A percentile compares a stretch with the other conserved stretches of the same genome.
phyloP scores from a whole-genome alignment of 2,888 invertebrate genomes.

The Hemaris fuciformis region DNA sequence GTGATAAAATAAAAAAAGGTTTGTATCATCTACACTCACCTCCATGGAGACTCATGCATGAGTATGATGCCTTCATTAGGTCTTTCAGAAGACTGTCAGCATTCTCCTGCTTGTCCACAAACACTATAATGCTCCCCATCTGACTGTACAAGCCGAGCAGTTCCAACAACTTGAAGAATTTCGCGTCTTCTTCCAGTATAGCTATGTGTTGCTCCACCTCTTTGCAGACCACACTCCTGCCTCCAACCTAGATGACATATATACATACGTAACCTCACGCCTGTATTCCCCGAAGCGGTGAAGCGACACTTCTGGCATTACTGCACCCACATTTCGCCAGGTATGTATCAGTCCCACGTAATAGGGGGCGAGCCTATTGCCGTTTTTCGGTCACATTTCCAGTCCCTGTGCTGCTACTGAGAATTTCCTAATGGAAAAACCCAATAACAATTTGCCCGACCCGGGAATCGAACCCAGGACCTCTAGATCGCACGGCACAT shows the following conservation, averaged over 20 bases:
- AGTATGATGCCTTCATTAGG: conserved; percentile 97
- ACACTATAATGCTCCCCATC: conserved; percentile 96
- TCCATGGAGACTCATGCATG: conserved; percentile 98
- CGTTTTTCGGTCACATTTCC: too few relatives aligned
- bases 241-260: conserved; percentile 90
- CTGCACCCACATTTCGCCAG: too few relatives aligned
- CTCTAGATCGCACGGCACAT: too few relatives aligned
- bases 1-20: background rate
- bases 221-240: conserved; percentile 97
- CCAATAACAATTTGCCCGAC: too few relatives aligned
- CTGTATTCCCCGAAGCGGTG: too few relatives aligned
- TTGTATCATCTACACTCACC: conserved; percentile 67
- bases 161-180: conserved; percentile 98
- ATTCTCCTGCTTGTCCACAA: conserved; percentile 99
- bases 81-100: conserved; percentile 96
- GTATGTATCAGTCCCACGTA: too few relatives aligned
- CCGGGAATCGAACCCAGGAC: too few relatives aligned
- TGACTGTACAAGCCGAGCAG: conserved; percentile 97
- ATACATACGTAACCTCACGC: too few relatives aligned
- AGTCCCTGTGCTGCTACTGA: too few relatives aligned
- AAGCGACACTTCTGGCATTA: too few relatives aligned
- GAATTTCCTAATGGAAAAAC: too few relatives aligned
- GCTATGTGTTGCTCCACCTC: conserved; percentile 98
- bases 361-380: too few relatives aligned
- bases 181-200: conserved; percentile 96